Conservation (phyloP, 1,140 invertebrate species). For the Orussus abietinus region DNA sequence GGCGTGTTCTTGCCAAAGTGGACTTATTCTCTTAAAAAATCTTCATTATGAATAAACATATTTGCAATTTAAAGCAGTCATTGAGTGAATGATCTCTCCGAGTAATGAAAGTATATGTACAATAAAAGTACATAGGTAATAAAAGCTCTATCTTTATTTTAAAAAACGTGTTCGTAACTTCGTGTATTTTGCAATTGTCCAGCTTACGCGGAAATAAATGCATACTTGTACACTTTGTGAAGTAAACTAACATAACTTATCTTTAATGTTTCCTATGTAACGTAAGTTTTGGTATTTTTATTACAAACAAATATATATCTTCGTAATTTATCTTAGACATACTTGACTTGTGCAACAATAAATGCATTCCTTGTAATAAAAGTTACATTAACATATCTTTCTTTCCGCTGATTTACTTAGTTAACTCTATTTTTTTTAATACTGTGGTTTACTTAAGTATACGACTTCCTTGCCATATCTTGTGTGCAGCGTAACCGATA, state of each 20-base stretch:
- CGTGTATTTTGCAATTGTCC: no score
- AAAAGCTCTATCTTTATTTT: no score
- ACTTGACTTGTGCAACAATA: constrained; percentile 9
- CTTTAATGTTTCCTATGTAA: constrained; percentile 1
- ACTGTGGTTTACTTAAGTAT: constrained; percentile 29
- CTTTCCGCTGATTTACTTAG: constrained; percentile 5
- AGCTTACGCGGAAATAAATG: no score
- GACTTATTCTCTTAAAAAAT: constrained; percentile 6
- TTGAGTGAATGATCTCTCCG: neutral
- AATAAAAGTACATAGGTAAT: constrained; percentile 1
- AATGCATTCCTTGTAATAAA: constrained; percentile 2
- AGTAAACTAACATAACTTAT: neutral
- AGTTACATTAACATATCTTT: constrained; percentile 8
- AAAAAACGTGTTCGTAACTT: no score
- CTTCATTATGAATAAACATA: constrained; percentile 9
- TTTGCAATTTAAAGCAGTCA: neutral
- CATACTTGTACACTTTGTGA: no score
- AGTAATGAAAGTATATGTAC: constrained; percentile 5
- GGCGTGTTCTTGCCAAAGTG: no score
- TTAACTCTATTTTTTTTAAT: constrained; percentile 8
- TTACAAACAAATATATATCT: constrained; percentile 8
- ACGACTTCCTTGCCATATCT: constrained; percentile 31
- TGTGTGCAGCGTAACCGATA: constrained; percentile 20
- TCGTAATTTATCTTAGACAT: constrained; percentile 1
- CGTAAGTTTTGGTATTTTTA: constrained; percentile 1